phyloP scores from a whole-genome alignment of 2,888 invertebrate species.

The Clivina fossor region DNA sequence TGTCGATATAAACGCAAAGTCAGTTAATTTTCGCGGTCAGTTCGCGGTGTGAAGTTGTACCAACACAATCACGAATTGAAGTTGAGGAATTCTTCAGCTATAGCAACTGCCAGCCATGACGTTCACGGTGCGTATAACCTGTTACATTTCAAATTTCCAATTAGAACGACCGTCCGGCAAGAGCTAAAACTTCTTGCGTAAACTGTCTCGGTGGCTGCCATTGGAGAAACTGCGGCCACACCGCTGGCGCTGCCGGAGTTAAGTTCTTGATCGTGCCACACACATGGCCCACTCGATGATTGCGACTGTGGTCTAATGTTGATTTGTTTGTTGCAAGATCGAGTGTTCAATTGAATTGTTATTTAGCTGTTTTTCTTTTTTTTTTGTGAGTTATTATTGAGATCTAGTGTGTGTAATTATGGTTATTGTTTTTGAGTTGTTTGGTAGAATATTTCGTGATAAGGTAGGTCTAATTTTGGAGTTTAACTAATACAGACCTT shows the following conservation, averaged over 20 bases:
- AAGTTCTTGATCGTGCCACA: too few relatives aligned
- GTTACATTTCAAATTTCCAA: conserved; percentile 10
- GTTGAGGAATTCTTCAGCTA: neutral
- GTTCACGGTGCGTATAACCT: conserved; percentile 24
- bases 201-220: neutral
- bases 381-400: too few relatives aligned
- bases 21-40: conserved; percentile 7
- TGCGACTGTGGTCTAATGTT: too few relatives aligned
- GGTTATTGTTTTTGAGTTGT: neutral
- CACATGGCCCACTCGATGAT: too few relatives aligned
- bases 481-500: neutral
- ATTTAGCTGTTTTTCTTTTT: too few relatives aligned
- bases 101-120: conserved; percentile 9
- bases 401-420: neutral
- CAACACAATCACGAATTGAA: neutral
- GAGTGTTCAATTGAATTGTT: too few relatives aligned
- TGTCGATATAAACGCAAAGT: conserved; percentile 16
- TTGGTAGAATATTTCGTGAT: neutral
- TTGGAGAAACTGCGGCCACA: neutral
- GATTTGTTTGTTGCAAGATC: too few relatives aligned
- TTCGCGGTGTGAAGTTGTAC: conserved; percentile 8
- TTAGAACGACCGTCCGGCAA: neutral
- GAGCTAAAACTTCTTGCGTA: neutral
- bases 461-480: neutral
- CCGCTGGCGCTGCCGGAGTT: too few relatives aligned